Conservation (phyloP, 2,888 invertebrate species). For the Harpalus rubripes region DNA sequence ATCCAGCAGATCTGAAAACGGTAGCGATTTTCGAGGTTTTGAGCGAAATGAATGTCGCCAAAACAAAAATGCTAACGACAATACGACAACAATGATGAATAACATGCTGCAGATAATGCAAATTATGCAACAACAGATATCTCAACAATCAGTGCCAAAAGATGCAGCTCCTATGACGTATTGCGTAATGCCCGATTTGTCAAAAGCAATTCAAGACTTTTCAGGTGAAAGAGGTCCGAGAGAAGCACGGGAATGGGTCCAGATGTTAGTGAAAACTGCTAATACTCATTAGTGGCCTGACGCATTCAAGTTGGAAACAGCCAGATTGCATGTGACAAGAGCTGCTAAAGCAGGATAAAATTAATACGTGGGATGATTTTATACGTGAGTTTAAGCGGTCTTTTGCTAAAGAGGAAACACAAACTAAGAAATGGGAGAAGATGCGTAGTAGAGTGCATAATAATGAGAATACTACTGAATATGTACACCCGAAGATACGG, state of each 20-base stretch:
- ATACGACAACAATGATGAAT: not conserved
- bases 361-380: not conserved
- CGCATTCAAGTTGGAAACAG: not conserved
- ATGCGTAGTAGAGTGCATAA: constrained; percentile 66
- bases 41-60: too few species aligned
- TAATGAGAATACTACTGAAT: too few species aligned
- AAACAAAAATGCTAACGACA: not conserved
- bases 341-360: constrained; percentile 9
- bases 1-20: too few species aligned
- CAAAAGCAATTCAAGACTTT: not conserved
- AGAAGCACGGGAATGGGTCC: not conserved
- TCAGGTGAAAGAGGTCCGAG: not conserved
- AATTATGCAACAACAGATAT: not conserved
- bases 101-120: not conserved
- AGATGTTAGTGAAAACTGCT: not conserved
- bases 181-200: not conserved
- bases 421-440: constrained; percentile 64
- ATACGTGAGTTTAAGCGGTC: not conserved
- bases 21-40: too few species aligned
- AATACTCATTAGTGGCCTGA: not conserved
- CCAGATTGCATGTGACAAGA: constrained; percentile 61
- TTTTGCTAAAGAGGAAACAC: not conserved
- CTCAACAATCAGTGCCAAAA: not conserved
- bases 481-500: too few species aligned
- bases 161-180: not conserved